Percentiles rank a stretch among this genome's conserved stretches.
phyloP scores from a whole-genome alignment of 1,140 invertebrate species.

The Euura lappo region DNA sequence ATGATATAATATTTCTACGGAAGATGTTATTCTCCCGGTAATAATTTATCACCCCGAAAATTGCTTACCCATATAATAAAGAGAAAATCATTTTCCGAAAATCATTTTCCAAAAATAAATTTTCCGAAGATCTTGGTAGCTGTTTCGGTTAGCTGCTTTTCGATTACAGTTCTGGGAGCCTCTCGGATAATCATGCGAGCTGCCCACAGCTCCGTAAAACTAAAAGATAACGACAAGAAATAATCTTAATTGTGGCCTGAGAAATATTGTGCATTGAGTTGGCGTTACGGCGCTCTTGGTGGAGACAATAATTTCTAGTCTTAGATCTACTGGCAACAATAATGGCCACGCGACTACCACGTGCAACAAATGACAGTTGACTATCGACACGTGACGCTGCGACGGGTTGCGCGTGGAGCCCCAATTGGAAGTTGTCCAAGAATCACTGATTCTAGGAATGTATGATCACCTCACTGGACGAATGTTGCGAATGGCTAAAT shows the following conservation, averaged over 20 bases:
- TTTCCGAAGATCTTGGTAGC: neutral
- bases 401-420: neutral
- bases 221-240: neutral
- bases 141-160: neutral
- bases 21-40: too few relatives aligned
- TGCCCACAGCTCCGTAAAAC: constrained; percentile 2
- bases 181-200: neutral
- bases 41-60: too few relatives aligned
- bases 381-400: constrained; percentile 18
- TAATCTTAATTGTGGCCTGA: neutral
- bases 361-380: constrained; percentile 25
- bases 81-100: too few relatives aligned
- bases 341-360: constrained; percentile 19
- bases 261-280: neutral
- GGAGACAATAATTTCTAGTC: neutral
- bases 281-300: neutral
- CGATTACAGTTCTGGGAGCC: neutral
- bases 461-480: neutral
- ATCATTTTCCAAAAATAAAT: neutral
- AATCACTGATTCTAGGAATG: neutral
- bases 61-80: too few relatives aligned
- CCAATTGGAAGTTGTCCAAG: neutral
- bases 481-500: neutral
- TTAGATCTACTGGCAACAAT: neutral
- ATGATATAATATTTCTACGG: too few relatives aligned